phyloP scores from a whole-genome alignment of 2,888 invertebrate species.

The Argyresthia goedartella region DNA sequence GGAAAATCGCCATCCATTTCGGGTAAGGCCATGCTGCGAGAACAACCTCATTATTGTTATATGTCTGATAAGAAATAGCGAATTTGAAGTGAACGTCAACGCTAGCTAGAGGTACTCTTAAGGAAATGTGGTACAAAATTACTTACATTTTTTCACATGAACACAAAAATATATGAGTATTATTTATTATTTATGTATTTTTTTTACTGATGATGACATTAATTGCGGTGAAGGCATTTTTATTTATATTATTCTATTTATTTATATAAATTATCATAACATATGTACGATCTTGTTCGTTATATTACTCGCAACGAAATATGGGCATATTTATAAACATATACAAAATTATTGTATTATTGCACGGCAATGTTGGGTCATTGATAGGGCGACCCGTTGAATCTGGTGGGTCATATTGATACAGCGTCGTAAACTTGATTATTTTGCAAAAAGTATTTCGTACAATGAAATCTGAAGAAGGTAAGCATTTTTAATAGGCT shows the following conservation, averaged over 20 bases:
- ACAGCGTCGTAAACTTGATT: too few species aligned
- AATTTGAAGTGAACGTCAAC: neutral
- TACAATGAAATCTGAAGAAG: too few species aligned
- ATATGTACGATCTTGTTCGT: neutral
- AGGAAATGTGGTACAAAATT: constrained; percentile 38
- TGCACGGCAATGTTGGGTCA: too few species aligned
- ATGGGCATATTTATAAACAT: neutral
- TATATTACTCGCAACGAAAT: neutral
- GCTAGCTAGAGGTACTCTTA: neutral
- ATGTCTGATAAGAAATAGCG: constrained; percentile 3
- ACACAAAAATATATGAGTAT: constrained; percentile 4
- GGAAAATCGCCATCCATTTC: too few species aligned
- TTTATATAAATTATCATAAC: constrained; percentile 1
- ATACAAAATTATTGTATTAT: neutral
- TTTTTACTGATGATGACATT: neutral
- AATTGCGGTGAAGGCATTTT: constrained; percentile 6
- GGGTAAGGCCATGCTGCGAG: too few species aligned
- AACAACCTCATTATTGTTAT: too few species aligned
- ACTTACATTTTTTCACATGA: constrained; percentile 16
- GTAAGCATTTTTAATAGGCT: too few species aligned
- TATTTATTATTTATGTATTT: neutral
- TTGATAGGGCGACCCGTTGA: too few species aligned
- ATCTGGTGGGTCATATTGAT: too few species aligned
- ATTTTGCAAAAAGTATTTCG: too few species aligned
- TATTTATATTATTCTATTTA: neutral